Percentiles rank a stretch among this genome's conserved stretches.
Conservation (phyloP, 2,113 vertebrate genomes). For the Ammodytes marinus region DNA sequence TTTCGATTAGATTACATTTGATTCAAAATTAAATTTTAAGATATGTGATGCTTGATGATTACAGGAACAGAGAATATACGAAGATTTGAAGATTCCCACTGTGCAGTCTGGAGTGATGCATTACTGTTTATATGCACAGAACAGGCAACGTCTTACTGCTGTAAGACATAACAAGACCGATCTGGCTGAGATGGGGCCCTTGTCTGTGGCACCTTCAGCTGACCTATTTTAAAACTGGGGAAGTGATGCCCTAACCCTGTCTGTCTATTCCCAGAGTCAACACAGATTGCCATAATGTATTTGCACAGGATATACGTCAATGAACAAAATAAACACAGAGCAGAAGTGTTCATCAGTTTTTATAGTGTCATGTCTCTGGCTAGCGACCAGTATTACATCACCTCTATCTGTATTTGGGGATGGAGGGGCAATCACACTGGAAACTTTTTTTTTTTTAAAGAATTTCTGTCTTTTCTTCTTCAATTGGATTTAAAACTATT, state of each 20-base stretch:
- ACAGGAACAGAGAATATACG: not conserved
- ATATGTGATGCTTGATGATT: not conserved
- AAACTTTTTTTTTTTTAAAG: not conserved
- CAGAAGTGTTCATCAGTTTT: slow-evolving; percentile 25
- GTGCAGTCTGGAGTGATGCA: not conserved
- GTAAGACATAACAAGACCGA: slow-evolving; percentile 4
- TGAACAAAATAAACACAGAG: slow-evolving; percentile 45
- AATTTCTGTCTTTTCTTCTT: too few species aligned
- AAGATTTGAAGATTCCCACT: not conserved
- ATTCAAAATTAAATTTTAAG: slow-evolving; percentile 1
- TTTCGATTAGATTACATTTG: not conserved
- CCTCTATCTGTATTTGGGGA: not conserved
- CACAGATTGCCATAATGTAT: slow-evolving; percentile 48
- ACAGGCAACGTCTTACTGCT: not conserved
- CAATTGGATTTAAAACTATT: not conserved
- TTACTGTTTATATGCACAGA: not conserved
- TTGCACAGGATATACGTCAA: slow-evolving; percentile 41
- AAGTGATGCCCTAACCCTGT: slow-evolving; percentile 18
- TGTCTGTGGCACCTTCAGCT: slow-evolving; percentile 10
- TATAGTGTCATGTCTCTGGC: not conserved
- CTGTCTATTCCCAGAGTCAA: slow-evolving; percentile 41
- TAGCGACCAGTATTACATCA: slow-evolving; percentile 8
- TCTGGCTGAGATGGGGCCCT: not conserved
- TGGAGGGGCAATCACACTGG: not conserved
- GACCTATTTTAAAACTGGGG: slow-evolving; percentile 31